Evolutionary conservation across 2,888 invertebrate species (phyloP).

Genomic region (Drosophila anceps): DNA sequence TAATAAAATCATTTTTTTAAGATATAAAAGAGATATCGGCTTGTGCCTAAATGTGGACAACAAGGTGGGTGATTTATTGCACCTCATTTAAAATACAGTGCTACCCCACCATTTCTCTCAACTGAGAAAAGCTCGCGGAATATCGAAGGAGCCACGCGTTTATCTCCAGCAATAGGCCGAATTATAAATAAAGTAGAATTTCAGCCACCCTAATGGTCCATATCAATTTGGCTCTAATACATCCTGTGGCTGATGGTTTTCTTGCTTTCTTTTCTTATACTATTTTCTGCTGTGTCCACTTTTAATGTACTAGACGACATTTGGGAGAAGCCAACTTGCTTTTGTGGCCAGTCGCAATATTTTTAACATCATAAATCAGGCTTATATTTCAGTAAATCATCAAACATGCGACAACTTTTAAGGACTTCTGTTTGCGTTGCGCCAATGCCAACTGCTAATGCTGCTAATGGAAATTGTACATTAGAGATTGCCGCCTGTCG

Average conservation of each 20-base stretch:
- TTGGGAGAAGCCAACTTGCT: slow-evolving; percentile 45
- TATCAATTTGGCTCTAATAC: slow-evolving; percentile 80
- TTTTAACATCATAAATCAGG: slow-evolving; percentile 82
- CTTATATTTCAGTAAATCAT: slow-evolving; percentile 83
- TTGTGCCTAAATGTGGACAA: neutral
- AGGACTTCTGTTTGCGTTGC: slow-evolving; percentile 26
- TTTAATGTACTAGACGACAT: slow-evolving; percentile 60
- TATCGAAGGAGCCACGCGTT: slow-evolving; percentile 37
- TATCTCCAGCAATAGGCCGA: slow-evolving; percentile 30
- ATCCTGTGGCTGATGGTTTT: slow-evolving; percentile 61
- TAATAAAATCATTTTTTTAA: neutral
- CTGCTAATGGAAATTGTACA: slow-evolving; percentile 78
- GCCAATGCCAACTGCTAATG: slow-evolving; percentile 55
- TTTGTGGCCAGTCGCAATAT: slow-evolving; percentile 57
- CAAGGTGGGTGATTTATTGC: slow-evolving; percentile 9
- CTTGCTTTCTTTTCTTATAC: slow-evolving; percentile 26
- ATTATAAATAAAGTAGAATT: slow-evolving; percentile 33
- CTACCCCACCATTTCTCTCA: neutral
- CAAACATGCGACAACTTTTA: slow-evolving; percentile 68
- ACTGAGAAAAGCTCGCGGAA: neutral
- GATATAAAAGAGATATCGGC: neutral
- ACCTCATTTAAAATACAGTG: slow-evolving; percentile 13
- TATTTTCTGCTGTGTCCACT: slow-evolving; percentile 49
- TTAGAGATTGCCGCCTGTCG: slow-evolving; percentile 61
- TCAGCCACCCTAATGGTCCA: slow-evolving; percentile 79